phyloP scores from a whole-genome alignment of 2,888 invertebrate genomes.

The Torymus auratus region DNA sequence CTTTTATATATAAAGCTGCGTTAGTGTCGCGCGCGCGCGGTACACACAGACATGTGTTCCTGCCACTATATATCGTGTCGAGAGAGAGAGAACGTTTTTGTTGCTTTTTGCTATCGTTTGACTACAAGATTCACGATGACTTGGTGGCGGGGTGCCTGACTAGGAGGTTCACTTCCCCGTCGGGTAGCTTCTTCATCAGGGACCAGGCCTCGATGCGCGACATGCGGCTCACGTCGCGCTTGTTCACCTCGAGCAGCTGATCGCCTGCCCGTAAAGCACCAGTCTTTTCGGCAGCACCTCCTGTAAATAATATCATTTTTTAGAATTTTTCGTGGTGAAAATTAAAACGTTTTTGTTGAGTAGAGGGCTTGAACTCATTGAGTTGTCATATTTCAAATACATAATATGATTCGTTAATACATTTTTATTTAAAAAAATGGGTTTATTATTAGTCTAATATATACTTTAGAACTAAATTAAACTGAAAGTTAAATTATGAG shows the following conservation, averaged over 20 bases:
- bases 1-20: too few species aligned
- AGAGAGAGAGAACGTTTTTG: too few species aligned
- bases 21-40: too few species aligned
- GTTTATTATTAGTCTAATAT: too few species aligned
- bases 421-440: too few species aligned
- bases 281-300: constrained; percentile 92
- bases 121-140: constrained; percentile 70
- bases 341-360: not conserved
- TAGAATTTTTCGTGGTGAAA: not conserved
- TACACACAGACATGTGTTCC: too few species aligned
- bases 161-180: constrained; percentile 86
- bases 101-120: constrained; percentile 31
- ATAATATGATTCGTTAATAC: too few species aligned
- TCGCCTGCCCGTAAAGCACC: constrained; percentile 91
- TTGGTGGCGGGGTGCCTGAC: constrained; percentile 78
- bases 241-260: constrained; percentile 90
- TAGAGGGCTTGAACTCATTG: too few species aligned
- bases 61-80: too few species aligned
- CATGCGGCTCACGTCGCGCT: constrained; percentile 87
- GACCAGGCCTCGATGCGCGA: constrained; percentile 97
- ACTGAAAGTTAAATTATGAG: too few species aligned
- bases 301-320: constrained; percentile 76
- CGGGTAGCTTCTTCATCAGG: constrained; percentile 91
- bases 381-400: too few species aligned
- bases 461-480: too few species aligned